Percentiles rank a stretch among this genome's conserved stretches.
Conservation (phyloP, 2,797 vertebrate genomes). For the Eutrigla gurnardus region DNA sequence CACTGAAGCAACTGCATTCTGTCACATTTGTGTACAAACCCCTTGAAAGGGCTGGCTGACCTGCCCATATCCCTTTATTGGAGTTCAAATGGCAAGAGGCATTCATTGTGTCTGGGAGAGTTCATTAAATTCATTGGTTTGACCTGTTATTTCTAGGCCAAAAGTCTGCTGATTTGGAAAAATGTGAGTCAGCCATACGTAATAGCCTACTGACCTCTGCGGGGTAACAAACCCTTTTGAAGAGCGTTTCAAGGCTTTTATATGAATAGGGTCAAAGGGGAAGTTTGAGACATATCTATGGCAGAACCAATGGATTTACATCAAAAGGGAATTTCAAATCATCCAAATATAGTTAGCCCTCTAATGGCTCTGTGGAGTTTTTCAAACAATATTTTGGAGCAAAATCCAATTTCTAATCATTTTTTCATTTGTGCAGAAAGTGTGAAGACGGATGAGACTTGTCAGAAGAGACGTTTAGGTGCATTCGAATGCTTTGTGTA, state of each 20-base stretch:
- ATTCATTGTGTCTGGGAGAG: slow-evolving; percentile 93
- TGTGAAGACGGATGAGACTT: slow-evolving; percentile 22
- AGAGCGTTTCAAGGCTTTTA: slow-evolving; percentile 86
- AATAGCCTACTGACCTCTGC: slow-evolving; percentile 87
- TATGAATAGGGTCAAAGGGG: slow-evolving; percentile 81
- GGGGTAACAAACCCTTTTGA: slow-evolving; percentile 88
- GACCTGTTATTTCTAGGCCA: slow-evolving; percentile 98
- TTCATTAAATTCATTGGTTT: slow-evolving; percentile 99
- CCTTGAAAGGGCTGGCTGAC: slow-evolving; percentile 98
- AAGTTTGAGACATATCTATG: slow-evolving; percentile 84
- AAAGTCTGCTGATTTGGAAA: slow-evolving; percentile 99
- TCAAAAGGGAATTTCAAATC: slow-evolving; percentile 86
- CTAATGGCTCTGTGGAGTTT: slow-evolving; percentile 57
- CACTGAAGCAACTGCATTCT: slow-evolving; percentile 92
- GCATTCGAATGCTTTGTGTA: slow-evolving; percentile 17
- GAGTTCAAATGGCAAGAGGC: slow-evolving; percentile 98
- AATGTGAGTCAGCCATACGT: slow-evolving; percentile 91
- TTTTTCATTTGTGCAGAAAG: slow-evolving; percentile 31
- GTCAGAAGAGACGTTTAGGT: slow-evolving; percentile 14
- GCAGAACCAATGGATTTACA: slow-evolving; percentile 89
- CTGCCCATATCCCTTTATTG: slow-evolving; percentile 97
- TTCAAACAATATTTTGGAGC: slow-evolving; percentile 41
- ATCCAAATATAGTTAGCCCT: slow-evolving; percentile 83
- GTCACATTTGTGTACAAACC: slow-evolving; percentile 99
- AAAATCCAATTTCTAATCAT: slow-evolving; percentile 36